Percentiles rank a stretch among this genome's conserved stretches.
phyloP scores from a whole-genome alignment of 1,140 invertebrate species.

The Ptiloglossa arizonensis region DNA sequence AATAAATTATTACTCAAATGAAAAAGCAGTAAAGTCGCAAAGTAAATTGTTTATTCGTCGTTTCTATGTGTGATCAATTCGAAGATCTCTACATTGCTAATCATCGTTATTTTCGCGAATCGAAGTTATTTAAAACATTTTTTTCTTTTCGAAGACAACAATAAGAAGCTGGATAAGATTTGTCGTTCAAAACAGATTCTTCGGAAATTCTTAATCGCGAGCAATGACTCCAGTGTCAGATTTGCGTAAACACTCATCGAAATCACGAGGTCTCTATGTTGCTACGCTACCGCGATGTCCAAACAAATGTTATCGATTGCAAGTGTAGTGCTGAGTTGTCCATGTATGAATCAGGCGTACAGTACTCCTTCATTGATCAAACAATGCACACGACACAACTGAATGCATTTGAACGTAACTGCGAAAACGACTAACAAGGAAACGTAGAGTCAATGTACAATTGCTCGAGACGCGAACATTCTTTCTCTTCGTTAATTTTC shows the following conservation, averaged over 20 bases:
- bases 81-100: too few relatives aligned
- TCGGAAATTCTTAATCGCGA: neutral
- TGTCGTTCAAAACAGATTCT: neutral
- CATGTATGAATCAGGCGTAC: constrained; percentile 48
- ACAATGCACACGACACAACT: constrained; percentile 57
- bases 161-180: too few relatives aligned
- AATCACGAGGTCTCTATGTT: constrained; percentile 59
- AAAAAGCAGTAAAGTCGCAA: too few relatives aligned
- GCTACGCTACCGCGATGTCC: constrained; percentile 74
- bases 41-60: too few relatives aligned
- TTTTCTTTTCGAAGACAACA: too few relatives aligned
- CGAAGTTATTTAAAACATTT: too few relatives aligned
- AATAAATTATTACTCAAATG: too few relatives aligned
- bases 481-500: too few relatives aligned
- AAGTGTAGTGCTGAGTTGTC: constrained; percentile 39
- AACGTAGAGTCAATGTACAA: neutral
- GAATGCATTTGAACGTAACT: neutral
- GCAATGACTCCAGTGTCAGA: constrained; percentile 11
- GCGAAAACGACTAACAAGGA: neutral
- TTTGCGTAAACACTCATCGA: constrained; percentile 16
- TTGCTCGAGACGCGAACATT: neutral
- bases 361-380: constrained; percentile 74
- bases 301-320: constrained; percentile 78
- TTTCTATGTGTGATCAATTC: too few relatives aligned
- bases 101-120: too few relatives aligned